phyloP scores from a whole-genome alignment of 64 coral and sea anemone species.

The Dendronephthya gigantea region DNA sequence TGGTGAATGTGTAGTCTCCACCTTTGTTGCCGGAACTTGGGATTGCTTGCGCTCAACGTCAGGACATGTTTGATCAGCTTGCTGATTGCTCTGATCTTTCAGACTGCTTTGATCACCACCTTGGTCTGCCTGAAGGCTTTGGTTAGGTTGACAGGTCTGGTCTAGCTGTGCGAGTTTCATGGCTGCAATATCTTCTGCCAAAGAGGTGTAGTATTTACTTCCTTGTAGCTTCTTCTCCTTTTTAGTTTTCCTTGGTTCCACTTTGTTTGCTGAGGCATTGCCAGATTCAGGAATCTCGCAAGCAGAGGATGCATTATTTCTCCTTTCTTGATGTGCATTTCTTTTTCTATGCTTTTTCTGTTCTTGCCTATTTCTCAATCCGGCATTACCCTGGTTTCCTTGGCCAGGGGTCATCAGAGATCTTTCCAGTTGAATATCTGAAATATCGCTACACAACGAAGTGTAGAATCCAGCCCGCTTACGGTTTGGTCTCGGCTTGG shows the following conservation, averaged over 20 bases:
- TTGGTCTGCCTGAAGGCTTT: too few species aligned
- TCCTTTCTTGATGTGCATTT: background rate
- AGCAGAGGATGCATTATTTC: background rate
- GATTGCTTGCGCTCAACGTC: background rate
- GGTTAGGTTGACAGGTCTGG: background rate
- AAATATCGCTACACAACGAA: background rate
- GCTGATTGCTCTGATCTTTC: too few species aligned
- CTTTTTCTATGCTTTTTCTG: background rate
- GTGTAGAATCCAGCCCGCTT: background rate
- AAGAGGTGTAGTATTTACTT: background rate
- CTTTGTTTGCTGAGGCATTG: background rate
- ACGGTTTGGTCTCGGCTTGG: background rate
- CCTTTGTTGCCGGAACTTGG: too few species aligned
- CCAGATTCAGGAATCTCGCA: background rate
- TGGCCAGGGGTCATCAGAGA: background rate
- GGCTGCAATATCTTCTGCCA: background rate
- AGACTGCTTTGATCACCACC: too few species aligned
- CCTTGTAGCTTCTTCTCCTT: background rate
- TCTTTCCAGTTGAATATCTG: background rate
- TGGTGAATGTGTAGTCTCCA: background rate
- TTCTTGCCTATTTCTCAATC: background rate
- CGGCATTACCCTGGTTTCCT: background rate
- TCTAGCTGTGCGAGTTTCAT: background rate
- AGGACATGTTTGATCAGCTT: background rate
- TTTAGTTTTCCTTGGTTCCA: background rate